Base-by-base conservation (phyloP, 2,113 vertebrate genomes). In the Percopsis transmontana region DNA sequence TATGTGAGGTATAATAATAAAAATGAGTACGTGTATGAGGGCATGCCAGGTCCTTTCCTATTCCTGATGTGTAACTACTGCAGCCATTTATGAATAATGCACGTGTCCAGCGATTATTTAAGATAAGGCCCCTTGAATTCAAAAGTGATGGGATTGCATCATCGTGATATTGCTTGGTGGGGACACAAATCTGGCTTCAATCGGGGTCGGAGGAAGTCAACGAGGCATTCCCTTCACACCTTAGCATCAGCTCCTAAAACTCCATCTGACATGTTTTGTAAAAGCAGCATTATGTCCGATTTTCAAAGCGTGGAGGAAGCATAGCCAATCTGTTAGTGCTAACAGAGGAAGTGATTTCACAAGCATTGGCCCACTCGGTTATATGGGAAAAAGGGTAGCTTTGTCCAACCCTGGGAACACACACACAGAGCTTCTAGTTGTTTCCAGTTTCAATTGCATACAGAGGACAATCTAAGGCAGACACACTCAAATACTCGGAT, bases 151-250 rank as follows among this genome's bases (percentile, higher is more conserved):
- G 58, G 70, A 82, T 90, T 81, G 80, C 85, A 68, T 88, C 75
- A 88, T 72, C 33, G 47, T 41, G 18, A 78, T 83, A 86, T 69
- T 47, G 57, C 61, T 78, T 67, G 59, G 77, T 77, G 69, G 81
- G 81, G 81, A 84, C 79, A 63, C 24, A 73, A 88, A 79, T 89
- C 81, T 91, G 82, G 84, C 88, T 88, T 82, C 66, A 83, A 85
- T 88, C 76, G 61, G 59, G 42, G 65, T 63, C 63, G 58, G 58
- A 85, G 76, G 85, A 85, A 84, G 86, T 83, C 62, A 74, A 72
- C 14, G 41, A 70, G 74, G 77, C 65, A 58, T 80, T 88, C 68
- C 71, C 74, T 76, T 86, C 82, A 85, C 88, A 90, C 87, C 84
- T 90, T 80, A 20, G 53, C 76, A 66, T 84, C 72, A 76, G 15